Base-by-base conservation (phyloP, 2,888 invertebrate species). In the Vanessa cardui region DNA sequence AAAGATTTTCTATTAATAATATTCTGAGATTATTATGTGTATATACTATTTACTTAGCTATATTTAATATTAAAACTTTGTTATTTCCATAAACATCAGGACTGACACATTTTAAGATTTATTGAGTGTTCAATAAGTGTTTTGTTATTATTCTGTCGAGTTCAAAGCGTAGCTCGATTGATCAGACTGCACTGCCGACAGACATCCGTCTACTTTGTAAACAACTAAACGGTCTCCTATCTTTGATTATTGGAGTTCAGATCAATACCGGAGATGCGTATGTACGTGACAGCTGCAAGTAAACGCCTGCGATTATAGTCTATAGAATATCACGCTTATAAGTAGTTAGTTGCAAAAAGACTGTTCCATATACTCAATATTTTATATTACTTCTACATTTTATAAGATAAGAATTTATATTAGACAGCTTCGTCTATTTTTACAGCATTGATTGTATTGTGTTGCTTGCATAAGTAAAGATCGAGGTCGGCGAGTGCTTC, bases 401-500 rank as follows among this genome's bases (percentile, higher is more conserved):
- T 26, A 39, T 44, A 33, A 39, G 18, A 52, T 62, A 62, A 45
- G 21, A 60, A 52, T 39, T 31, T 7, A 7, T 52, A 61, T 15
- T 54, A 45, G 15, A 50, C 49, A 67, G 62, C 58, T 62, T 66
- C 50, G 20, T 62, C 67, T 68, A 70, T 64, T 72, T 59, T 58
- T 59, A 62, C 33, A 33, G 39, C 64, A 62, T 52, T 62, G 54
- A 66, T 68, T 66, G 66, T 66, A 68, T 66, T 66, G 58, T 26
- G 6, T 46, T 69, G 72, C 68, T 73, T 73, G 70, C 64, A 66
- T 66, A 67, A 49, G 69, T 64, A 61, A 59, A 62, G 49, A 72
- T 68, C 47, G 62, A 83, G 85, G 83, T 77, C 83, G 78, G 75
- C 73, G 75, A 77, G 77, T 80, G 81, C 78, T 88, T 82, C 83